These are phyloP conservation scores for Blera fallax DNA, from an alignment of 2,888 invertebrate genomes.

Conservation along the genomic window DNA sequence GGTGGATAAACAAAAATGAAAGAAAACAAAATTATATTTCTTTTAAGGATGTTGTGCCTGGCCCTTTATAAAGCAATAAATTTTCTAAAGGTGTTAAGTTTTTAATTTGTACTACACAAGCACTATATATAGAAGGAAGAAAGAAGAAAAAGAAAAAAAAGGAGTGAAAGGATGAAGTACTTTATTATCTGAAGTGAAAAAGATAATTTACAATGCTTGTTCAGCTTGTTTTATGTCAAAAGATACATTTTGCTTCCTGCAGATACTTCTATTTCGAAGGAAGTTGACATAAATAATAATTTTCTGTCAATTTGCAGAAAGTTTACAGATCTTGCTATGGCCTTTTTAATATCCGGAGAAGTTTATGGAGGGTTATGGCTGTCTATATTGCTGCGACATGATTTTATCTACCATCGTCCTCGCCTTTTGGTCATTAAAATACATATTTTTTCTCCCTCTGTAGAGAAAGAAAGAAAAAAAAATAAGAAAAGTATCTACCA, in stretches of 20 bases:
- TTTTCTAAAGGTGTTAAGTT: slow-evolving; percentile 67
- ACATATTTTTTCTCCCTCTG: slow-evolving; percentile 25
- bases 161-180: slow-evolving; percentile 19
- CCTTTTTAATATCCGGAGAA: slow-evolving; percentile 46
- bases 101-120: slow-evolving; percentile 44
- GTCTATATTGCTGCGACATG: slow-evolving; percentile 68
- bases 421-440: slow-evolving; percentile 56
- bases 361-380: slow-evolving; percentile 56
- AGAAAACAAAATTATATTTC: neutral
- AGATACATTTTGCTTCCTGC: neutral
- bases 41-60: slow-evolving; percentile 11
- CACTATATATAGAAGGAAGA: too few relatives aligned
- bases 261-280: neutral
- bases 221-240: slow-evolving; percentile 2
- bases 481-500: slow-evolving; percentile 1
- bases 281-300: slow-evolving; percentile 13
- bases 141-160: neutral
- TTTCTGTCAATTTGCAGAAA: slow-evolving; percentile 35
- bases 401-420: slow-evolving; percentile 59
- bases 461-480: too few relatives aligned
- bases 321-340: slow-evolving; percentile 2
- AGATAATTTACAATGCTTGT: neutral
- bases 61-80: slow-evolving; percentile 67
- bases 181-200: slow-evolving; percentile 13
- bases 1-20: slow-evolving; percentile 45